These are phyloP conservation scores for Aphis gossypii DNA, from an alignment of 1,140 invertebrate species.

Conservation along the genomic window DNA sequence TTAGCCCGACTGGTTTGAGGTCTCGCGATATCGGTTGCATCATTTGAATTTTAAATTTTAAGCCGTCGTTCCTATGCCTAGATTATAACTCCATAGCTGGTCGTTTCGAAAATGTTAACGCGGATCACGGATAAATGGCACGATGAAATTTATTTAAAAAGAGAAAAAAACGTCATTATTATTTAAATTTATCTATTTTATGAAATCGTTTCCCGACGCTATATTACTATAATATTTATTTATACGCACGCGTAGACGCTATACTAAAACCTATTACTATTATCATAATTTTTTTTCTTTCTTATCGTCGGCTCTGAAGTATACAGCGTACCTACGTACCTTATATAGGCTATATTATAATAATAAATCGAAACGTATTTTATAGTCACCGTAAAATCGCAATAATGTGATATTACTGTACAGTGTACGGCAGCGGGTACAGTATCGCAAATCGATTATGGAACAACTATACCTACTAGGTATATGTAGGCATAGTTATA, in stretches of 20 bases:
- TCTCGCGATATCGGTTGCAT: not conserved
- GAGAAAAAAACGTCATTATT: not conserved
- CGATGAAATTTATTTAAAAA: not conserved
- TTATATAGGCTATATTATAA: not conserved
- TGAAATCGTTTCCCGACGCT: not conserved
- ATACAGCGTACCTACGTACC: not conserved
- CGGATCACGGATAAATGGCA: not conserved
- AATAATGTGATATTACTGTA: not conserved
- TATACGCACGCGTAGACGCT: not conserved
- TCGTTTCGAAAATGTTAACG: not conserved
- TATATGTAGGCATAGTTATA: not conserved
- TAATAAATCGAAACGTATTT: not conserved
- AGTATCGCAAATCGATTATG: not conserved
- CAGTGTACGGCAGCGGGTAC: not conserved
- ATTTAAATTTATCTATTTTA: conserved; percentile 2
- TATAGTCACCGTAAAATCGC: not conserved
- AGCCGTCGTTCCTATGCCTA: not conserved
- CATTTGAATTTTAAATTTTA: not conserved
- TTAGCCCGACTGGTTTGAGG: not conserved
- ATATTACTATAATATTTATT: not conserved
- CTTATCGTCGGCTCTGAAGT: not conserved
- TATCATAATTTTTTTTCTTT: not conserved
- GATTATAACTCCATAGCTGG: too few relatives aligned
- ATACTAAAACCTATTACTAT: not conserved
- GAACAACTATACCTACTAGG: not conserved